A percentile compares a stretch with the other conserved stretches of the same genome.
Conservation (phyloP, 2,888 invertebrate species). For the Latrodectus hesperus region DNA sequence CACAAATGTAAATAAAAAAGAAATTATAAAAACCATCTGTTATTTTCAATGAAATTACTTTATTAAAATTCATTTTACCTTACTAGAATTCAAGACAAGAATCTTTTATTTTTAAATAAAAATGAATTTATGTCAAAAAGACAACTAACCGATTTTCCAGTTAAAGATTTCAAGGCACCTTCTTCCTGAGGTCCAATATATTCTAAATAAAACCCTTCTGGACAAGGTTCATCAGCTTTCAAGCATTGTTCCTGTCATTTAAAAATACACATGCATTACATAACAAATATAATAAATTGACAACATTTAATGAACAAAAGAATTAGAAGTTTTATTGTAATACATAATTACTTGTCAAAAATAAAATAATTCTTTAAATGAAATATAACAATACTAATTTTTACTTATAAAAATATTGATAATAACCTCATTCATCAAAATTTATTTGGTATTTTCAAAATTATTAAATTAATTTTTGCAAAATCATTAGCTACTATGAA, state of each 20-base stretch:
- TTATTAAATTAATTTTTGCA: too few species aligned
- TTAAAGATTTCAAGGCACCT: slow-evolving; percentile 83
- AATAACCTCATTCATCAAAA: background rate
- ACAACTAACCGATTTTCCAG: slow-evolving; percentile 73
- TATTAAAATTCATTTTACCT: background rate
- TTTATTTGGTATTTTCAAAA: too few species aligned
- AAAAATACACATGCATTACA: background rate
- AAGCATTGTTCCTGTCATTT: slow-evolving; percentile 81
- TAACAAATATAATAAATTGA: background rate
- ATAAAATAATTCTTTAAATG: slow-evolving; percentile 8
- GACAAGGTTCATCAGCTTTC: slow-evolving; percentile 87
- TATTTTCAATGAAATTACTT: background rate
- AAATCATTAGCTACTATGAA: too few species aligned
- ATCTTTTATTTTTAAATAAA: background rate
- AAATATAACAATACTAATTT: background rate
- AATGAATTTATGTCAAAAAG: background rate
- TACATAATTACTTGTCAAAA: background rate
- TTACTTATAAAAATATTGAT: background rate
- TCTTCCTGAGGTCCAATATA: slow-evolving; percentile 86
- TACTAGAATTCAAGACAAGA: background rate
- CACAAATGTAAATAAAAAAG: background rate
- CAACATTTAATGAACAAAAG: background rate
- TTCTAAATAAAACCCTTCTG: slow-evolving; percentile 82
- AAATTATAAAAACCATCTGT: background rate
- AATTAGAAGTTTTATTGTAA: background rate